These are phyloP conservation scores for Eucera pruinosa DNA, from an alignment of 2,888 invertebrate species.

Conservation along the genomic window DNA sequence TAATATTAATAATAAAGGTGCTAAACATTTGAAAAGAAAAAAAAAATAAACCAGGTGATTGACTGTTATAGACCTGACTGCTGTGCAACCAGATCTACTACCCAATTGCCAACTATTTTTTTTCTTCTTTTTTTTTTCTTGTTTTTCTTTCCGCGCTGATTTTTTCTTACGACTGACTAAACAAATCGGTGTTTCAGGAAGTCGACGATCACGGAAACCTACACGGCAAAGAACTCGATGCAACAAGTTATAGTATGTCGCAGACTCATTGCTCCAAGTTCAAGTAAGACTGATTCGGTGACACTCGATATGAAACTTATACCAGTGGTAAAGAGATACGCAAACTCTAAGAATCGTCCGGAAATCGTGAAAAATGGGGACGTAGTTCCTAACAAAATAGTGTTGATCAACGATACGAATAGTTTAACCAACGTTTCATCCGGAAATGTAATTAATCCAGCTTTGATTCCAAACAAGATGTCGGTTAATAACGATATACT, in stretches of 20 bases:
- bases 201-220: slow-evolving; percentile 10
- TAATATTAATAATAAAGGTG: too few relatives aligned
- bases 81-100: not conserved
- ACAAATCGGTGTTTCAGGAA: slow-evolving; percentile 67
- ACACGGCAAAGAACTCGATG: not conserved
- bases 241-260: slow-evolving; percentile 21
- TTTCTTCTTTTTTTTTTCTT: too few relatives aligned
- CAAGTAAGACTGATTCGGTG: not conserved
- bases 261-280: not conserved
- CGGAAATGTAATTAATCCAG: not conserved
- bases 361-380: not conserved
- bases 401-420: too few relatives aligned
- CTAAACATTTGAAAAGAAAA: not conserved
- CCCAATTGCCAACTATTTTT: slow-evolving; percentile 5
- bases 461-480: not conserved
- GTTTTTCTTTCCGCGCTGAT: slow-evolving; percentile 1
- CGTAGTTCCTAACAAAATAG: not conserved
- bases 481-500: too few relatives aligned
- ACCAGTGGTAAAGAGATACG: not conserved
- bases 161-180: slow-evolving; percentile 45
- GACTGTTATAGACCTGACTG: not conserved
- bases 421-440: not conserved
- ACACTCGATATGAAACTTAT: not conserved
- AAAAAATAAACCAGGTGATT: not conserved
- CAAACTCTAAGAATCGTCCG: not conserved